Percentiles rank a stretch among this genome's conserved stretches.
Conservation (phyloP, 2,888 invertebrate genomes). For the Nemurella pictetii region DNA sequence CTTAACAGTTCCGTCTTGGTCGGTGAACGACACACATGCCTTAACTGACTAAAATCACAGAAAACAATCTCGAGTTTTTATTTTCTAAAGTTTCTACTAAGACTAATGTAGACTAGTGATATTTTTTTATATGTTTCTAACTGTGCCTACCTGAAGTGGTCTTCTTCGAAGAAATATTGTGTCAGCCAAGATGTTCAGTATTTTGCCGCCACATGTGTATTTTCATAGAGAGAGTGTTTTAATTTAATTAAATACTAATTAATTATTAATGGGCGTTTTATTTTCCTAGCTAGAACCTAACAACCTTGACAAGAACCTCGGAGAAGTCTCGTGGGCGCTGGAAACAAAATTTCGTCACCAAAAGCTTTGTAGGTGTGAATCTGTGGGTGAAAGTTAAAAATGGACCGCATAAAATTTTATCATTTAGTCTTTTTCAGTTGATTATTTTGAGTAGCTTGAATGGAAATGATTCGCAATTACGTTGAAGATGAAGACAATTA, state of each 20-base stretch:
- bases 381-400: too few species aligned
- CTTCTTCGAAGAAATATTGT: not conserved
- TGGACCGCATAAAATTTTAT: too few species aligned
- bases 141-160: constrained; percentile 3
- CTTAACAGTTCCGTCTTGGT: not conserved
- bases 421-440: too few species aligned
- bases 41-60: not conserved
- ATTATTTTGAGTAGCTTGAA: too few species aligned
- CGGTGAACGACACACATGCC: not conserved
- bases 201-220: not conserved
- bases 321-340: too few species aligned
- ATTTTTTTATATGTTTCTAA: constrained; percentile 18
- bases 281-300: too few species aligned
- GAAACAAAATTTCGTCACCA: too few species aligned
- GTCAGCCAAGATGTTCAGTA: not conserved
- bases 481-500: too few species aligned
- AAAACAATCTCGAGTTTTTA: not conserved
- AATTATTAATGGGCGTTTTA: not conserved
- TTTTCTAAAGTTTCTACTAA: constrained; percentile 7
- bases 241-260: constrained; percentile 25
- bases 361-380: too few species aligned
- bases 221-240: not conserved
- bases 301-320: too few species aligned
- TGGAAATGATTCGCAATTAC: not conserved
- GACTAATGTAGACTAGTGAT: constrained; percentile 11